These are phyloP conservation scores for Pseudomyrmex gracilis DNA, from an alignment of 1,140 invertebrate genomes.

Conservation along the genomic window DNA sequence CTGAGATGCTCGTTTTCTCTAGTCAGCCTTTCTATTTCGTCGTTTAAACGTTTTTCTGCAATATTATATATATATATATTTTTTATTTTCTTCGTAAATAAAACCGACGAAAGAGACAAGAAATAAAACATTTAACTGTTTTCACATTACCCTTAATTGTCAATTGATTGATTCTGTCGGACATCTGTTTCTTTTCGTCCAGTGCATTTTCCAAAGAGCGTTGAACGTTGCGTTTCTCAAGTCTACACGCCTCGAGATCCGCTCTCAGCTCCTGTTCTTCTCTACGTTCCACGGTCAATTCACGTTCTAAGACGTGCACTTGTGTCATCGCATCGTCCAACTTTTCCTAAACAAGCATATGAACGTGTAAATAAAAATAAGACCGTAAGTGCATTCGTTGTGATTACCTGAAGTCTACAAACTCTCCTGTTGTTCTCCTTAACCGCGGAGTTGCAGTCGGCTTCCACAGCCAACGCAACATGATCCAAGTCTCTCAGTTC, in stretches of 20 bases:
- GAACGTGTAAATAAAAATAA: constrained; percentile 28
- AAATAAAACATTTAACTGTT: constrained; percentile 47
- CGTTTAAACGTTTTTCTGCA: constrained; percentile 85
- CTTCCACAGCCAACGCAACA: constrained; percentile 89
- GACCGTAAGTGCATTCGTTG: background rate
- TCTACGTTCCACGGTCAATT: constrained; percentile 83
- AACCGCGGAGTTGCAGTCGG: constrained; percentile 85
- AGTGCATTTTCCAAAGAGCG: constrained; percentile 87
- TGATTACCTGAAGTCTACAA: constrained; percentile 80
- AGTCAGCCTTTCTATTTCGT: constrained; percentile 84
- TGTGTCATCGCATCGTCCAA: constrained; percentile 83
- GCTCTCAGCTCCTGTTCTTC: constrained; percentile 84
- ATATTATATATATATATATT: constrained; percentile 62
- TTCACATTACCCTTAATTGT: constrained; percentile 83
- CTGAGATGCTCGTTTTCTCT: constrained; percentile 81
- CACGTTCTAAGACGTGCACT: constrained; percentile 85
- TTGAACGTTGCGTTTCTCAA: constrained; percentile 85
- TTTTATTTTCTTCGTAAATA: background rate
- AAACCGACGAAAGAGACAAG: background rate
- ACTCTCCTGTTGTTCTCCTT: constrained; percentile 83
- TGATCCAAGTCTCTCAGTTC: constrained; percentile 89
- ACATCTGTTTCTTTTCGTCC: constrained; percentile 87
- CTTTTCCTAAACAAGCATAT: constrained; percentile 82
- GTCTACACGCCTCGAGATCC: constrained; percentile 84
- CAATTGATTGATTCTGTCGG: constrained; percentile 85